Conservation (phyloP, 2,797 vertebrate species). For the Neostethus bicornis region DNA sequence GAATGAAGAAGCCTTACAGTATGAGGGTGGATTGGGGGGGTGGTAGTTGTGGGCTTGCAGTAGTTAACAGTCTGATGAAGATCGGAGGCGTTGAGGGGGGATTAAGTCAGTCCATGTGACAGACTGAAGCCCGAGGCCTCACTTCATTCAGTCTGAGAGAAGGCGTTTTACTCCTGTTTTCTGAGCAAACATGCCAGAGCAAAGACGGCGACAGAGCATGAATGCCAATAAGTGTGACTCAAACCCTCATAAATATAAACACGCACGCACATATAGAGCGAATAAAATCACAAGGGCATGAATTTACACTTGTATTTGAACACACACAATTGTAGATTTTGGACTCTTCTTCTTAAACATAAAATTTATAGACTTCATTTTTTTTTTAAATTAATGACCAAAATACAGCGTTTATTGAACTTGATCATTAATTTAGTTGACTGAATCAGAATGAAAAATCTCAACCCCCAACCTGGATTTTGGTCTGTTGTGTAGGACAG, state of each 20-base stretch:
- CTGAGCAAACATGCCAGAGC: constrained; percentile 70
- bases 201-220: constrained; percentile 62
- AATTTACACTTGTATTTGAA: constrained; percentile 27
- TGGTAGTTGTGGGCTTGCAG: constrained; percentile 21
- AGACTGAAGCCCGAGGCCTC: constrained; percentile 67
- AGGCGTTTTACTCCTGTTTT: constrained; percentile 51
- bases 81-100: constrained; percentile 17
- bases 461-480: constrained; percentile 70
- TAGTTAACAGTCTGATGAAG: constrained; percentile 49
- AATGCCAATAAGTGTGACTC: constrained; percentile 72
- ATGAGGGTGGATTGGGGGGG: background rate
- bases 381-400: background rate
- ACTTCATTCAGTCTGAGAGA: constrained; percentile 63
- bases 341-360: background rate
- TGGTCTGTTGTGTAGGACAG: constrained; percentile 85
- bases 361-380: background rate
- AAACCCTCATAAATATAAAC: constrained; percentile 21
- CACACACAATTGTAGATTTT: background rate
- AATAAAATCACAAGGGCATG: constrained; percentile 25
- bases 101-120: constrained; percentile 40
- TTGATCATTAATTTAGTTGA: too few species aligned
- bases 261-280: constrained; percentile 7
- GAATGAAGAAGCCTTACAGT: background rate
- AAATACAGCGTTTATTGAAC: background rate
- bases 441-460: background rate